A percentile compares a stretch with the other conserved stretches of the same genome.
Evolutionary conservation across 2,888 invertebrate species (phyloP).

Genomic region (Cantharis lateralis): DNA sequence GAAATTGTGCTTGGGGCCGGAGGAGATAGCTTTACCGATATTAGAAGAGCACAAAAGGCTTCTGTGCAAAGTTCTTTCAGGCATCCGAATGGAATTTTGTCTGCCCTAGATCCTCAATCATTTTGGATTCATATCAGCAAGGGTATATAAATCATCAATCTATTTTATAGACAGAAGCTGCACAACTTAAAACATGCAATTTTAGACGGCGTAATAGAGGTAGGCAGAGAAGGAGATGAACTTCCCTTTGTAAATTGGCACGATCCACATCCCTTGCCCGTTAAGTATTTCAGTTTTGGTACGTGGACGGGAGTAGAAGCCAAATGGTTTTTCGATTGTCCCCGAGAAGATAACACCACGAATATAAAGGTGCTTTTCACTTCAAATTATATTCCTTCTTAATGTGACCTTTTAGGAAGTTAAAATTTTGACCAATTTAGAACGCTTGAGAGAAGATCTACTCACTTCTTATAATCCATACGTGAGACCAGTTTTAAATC

Average conservation of each 20-base stretch:
- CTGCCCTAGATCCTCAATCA: conserved; percentile 64
- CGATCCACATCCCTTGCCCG: conserved; percentile 64
- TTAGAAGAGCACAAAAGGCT: conserved; percentile 64
- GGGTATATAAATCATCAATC: conserved; percentile 54
- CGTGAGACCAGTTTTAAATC: conserved; percentile 46
- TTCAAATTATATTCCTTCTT: not conserved
- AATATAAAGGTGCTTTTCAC: conserved; percentile 38
- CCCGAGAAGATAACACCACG: conserved; percentile 49
- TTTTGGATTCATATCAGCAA: conserved; percentile 68
- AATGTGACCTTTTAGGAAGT: conserved; percentile 53
- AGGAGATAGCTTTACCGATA: conserved; percentile 70
- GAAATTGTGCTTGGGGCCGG: conserved; percentile 77
- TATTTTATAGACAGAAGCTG: too few relatives aligned
- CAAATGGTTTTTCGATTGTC: conserved; percentile 72
- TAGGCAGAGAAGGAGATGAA: conserved; percentile 66
- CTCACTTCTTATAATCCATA: conserved; percentile 58
- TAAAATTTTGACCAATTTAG: conserved; percentile 57
- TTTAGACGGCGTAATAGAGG: conserved; percentile 65
- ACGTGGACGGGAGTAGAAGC: conserved; percentile 69
- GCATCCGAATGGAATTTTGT: conserved; percentile 61
- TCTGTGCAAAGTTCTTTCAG: conserved; percentile 62
- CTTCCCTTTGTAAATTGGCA: conserved; percentile 64
- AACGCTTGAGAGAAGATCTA: conserved; percentile 61
- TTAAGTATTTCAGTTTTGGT: conserved; percentile 71
- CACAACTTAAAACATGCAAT: not conserved